phyloP scores from a whole-genome alignment of 2,797 vertebrate species.

The Clarias platycephalus region DNA sequence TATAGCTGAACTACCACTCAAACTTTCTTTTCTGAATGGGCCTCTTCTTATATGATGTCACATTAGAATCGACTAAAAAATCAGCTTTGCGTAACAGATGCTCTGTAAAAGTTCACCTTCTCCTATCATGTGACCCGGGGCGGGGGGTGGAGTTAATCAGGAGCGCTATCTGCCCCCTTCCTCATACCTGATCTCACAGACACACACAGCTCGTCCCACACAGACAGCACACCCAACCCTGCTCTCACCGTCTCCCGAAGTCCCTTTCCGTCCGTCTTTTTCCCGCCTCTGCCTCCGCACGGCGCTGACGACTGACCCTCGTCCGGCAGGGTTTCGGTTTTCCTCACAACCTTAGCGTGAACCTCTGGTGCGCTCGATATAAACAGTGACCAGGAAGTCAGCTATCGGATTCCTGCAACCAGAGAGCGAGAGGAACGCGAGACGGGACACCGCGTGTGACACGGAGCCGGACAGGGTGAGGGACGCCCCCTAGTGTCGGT shows the following conservation, averaged over 20 bases:
- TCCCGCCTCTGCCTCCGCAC: neutral
- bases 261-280: neutral
- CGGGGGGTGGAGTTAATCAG: no score
- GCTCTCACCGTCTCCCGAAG: neutral
- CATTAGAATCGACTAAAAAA: no score
- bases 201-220: neutral
- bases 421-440: neutral
- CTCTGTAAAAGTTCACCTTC: no score
- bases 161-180: neutral
- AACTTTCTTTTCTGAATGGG: no score
- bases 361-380: neutral
- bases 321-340: slow-evolving; percentile 17
- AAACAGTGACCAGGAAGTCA: slow-evolving; percentile 32
- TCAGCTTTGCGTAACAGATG: no score
- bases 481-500: neutral
- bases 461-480: neutral
- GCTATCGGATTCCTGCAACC: slow-evolving; percentile 38
- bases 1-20: no score
- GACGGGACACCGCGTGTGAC: neutral
- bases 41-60: no score
- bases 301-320: neutral
- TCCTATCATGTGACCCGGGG: no score
- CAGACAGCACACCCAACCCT: neutral
- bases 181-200: neutral
- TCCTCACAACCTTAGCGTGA: slow-evolving; percentile 17